These are phyloP conservation scores for Bothrops jararaca DNA, from an alignment of 2,113 vertebrate genomes.

Conservation along the genomic window DNA sequence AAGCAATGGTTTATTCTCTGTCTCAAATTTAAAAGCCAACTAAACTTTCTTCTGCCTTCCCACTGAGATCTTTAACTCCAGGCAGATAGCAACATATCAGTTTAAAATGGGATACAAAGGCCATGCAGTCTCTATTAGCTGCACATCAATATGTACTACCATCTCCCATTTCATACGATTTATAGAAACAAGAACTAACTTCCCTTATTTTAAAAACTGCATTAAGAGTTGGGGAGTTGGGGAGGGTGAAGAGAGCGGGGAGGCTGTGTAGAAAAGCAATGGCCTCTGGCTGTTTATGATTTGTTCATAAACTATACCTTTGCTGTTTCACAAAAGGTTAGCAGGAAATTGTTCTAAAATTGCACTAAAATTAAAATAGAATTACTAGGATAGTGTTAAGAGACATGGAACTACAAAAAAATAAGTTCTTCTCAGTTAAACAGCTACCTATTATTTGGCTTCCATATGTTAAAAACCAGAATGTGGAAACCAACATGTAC, in stretches of 20 bases:
- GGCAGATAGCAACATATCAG: conserved; percentile 68
- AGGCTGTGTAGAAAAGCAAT: neutral
- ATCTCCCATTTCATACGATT: conserved; percentile 30
- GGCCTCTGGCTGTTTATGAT: neutral
- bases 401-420: neutral
- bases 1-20: conserved; percentile 66
- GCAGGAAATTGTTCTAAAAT: neutral
- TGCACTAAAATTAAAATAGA: neutral
- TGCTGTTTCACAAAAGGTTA: neutral
- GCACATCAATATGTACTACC: conserved; percentile 35
- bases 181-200: conserved; percentile 42
- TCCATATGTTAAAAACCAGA: neutral
- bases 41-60: conserved; percentile 72
- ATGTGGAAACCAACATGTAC: neutral
- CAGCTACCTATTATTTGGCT: neutral
- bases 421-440: neutral
- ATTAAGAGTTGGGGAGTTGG: neutral
- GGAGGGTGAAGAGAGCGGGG: neutral
- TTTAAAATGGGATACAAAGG: conserved; percentile 39
- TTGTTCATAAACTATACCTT: neutral
- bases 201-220: neutral
- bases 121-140: conserved; percentile 40
- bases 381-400: neutral
- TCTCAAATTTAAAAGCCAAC: conserved; percentile 67
- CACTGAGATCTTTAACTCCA: conserved; percentile 77